These are phyloP conservation scores for Pinctada fucata DNA, from an alignment of 2,888 invertebrate genomes.

Conservation along the genomic window DNA sequence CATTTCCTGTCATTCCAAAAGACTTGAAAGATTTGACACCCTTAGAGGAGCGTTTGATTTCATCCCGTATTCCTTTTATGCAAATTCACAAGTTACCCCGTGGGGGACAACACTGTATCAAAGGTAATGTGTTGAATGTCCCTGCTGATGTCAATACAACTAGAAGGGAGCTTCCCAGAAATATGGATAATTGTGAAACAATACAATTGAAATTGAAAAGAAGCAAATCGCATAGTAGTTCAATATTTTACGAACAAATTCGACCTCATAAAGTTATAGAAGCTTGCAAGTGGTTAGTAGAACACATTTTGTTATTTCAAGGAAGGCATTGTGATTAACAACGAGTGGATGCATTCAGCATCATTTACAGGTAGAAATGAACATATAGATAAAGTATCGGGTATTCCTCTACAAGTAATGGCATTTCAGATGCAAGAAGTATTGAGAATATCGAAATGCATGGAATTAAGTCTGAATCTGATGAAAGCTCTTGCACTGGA, in stretches of 20 bases:
- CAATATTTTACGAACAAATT: slow-evolving; percentile 44
- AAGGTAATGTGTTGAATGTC: slow-evolving; percentile 48
- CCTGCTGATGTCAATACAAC: slow-evolving; percentile 42
- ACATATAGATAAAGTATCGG: no score
- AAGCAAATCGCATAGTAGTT: slow-evolving; percentile 34
- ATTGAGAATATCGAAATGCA: no score
- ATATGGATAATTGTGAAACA: slow-evolving; percentile 40
- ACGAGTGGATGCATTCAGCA: slow-evolving; percentile 16
- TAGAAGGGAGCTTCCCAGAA: slow-evolving; percentile 37
- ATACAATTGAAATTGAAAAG: slow-evolving; percentile 44
- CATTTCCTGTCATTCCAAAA: background rate
- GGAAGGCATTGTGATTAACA: slow-evolving; percentile 39
- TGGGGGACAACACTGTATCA: slow-evolving; percentile 43
- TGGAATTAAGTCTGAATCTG: background rate
- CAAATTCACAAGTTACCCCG: slow-evolving; percentile 43
- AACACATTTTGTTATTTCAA: slow-evolving; percentile 23
- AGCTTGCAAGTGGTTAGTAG: slow-evolving; percentile 9
- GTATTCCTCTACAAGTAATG: no score
- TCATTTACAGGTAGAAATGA: no score
- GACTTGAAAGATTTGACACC: background rate
- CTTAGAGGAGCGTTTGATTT: background rate
- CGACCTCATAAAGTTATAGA: slow-evolving; percentile 39
- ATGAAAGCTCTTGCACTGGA: slow-evolving; percentile 6
- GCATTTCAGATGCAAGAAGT: no score
- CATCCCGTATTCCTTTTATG: slow-evolving; percentile 38